Evolutionary conservation across 2,113 vertebrate genomes (phyloP), one percentile per base, ranked within the genome.

Genomic region (Cranoglanis bouderius): DNA sequence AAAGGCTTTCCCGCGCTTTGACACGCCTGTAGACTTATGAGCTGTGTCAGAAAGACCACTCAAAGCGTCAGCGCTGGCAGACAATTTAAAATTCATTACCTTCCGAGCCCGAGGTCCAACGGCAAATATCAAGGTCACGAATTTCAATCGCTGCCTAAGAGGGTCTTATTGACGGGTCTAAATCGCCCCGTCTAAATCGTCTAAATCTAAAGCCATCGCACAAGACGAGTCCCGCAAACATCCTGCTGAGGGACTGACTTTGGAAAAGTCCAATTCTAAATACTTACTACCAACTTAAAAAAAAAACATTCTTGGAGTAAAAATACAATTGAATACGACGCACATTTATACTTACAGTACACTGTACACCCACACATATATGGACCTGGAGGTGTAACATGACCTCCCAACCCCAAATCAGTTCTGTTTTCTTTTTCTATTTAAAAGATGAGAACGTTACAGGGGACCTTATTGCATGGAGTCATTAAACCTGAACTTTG

Each of bases 11-110:
- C 78, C 8, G 21, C 10, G n/a, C 40, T 90, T 77, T 89, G 89
- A 87, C 90, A 91, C 83, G 81, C 90, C 65, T 78, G 88, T 84
- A 88, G 87, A 82, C 80, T 70, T 85, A 70, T 90, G 82, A 92
- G 84, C n/a, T 26, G 72, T 91, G 90, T 90, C 78, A 86, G 78
- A 88, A 88, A 92, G 87, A 84, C 24, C 29, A 43, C 67, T 88
- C 55, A 80, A 81, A n/a, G 49, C 72, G 82, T 87, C 82, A 82
- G 21, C 70, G 84, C 40, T 75, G 80, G 78, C 63, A 89, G 75
- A 90, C 89, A 87, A 91, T 86, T 93, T 92, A 84, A 88, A 91
- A 92, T 90, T 90, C 87, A 90, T 90, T 89, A 90, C 92, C 84
- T 87, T 87, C 88, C 43, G n/a, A 87, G 88, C 82, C 72, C 49